Evolutionary conservation across 2,113 vertebrate species (phyloP), one percentile per base, ranked within the genome.

Genomic region (Chaetorhynchus papuensis): DNA sequence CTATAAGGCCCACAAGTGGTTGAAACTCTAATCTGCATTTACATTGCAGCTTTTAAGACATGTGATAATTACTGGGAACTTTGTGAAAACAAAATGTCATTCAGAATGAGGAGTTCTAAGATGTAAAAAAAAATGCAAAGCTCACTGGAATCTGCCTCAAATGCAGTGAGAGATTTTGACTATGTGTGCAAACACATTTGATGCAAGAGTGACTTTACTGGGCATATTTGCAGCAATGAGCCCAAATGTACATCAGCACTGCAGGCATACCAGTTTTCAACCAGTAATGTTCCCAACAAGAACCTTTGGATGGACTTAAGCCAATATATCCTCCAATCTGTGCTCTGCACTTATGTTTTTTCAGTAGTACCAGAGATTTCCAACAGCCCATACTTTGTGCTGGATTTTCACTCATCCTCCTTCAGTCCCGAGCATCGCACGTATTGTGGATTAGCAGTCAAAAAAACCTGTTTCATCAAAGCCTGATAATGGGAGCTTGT

Each of bases 391-490:
- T 39, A 65, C 19, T 60, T 65, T n/a, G 18, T 42, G 31, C 12
- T 56, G 23, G 22, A 82, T 83, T 95, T 87, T 91, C 61, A 87
- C 23, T 82, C 52, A 65, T 68, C 12, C 16, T 70, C 20, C 42
- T 86, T 63, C 82, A 74, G 11, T 54, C 21, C 27, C 60, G 37
- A 78, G 68, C 41, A 49, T 12, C 69, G 31, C 57, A 82, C 1
- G 2, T 60, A 78, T 14, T 91, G 56, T 70, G 63, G 52, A 94
- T 91, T 77, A 97, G n/a, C 49, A 96, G 90, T 49, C 68, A 91
- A 83, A 90, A 93, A 87, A 84, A 54, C 6, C 23, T 68, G 44
- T 93, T 94, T 93, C 77, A 87, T 84, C 92, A 63, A 93, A 92
- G 61, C 39, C 65, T 91, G 83, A 92, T 95, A 95, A 95, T 65